A percentile compares a stretch with the other conserved stretches of the same genome.
phyloP scores from a whole-genome alignment of 2,888 invertebrate genomes.

The Machimus atricapillus region DNA sequence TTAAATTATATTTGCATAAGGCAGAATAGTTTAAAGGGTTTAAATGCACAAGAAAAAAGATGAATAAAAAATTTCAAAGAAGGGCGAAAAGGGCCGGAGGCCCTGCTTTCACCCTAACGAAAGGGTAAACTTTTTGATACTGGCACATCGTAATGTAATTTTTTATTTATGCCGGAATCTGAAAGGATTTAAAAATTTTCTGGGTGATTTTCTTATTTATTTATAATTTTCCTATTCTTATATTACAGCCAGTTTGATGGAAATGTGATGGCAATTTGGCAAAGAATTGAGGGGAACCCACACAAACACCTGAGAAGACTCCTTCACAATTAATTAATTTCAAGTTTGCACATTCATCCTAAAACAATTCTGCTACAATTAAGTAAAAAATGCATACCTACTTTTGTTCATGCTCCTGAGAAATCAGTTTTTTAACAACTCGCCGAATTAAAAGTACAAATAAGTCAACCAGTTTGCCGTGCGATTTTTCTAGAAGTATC shows the following conservation, averaged over 20 bases:
- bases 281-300: neutral
- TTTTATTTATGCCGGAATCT: neutral
- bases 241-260: neutral
- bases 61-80: neutral
- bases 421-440: neutral
- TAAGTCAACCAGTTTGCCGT: too few relatives aligned
- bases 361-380: neutral
- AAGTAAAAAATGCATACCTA: neutral
- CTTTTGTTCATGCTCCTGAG: neutral
- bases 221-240: neutral
- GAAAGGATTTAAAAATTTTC: neutral
- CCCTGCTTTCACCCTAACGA: neutral
- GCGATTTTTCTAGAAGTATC: too few relatives aligned
- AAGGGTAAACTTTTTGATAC: neutral
- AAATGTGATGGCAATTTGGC: neutral
- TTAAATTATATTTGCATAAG: neutral
- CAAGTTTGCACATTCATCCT: neutral
- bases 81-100: neutral
- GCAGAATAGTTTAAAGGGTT: neutral
- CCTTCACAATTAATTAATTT: neutral
- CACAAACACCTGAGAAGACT: neutral
- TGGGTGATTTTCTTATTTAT: neutral
- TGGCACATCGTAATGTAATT: neutral
- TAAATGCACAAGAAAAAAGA: neutral
- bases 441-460: neutral